Evolutionary conservation across 2,888 invertebrate genomes (phyloP).

Genomic region (Patella ulyssiponensis): DNA sequence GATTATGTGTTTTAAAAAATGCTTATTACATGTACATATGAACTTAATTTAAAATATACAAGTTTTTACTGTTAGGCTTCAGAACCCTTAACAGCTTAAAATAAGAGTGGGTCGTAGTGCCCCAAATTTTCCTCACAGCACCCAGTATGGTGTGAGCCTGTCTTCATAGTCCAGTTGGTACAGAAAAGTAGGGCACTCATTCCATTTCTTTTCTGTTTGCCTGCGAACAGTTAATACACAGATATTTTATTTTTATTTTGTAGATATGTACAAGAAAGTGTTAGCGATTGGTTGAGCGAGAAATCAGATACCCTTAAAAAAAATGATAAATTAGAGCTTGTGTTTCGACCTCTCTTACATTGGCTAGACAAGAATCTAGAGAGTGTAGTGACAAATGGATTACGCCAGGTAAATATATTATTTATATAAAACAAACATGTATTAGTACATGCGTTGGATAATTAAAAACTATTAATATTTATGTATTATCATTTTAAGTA

Average conservation of each 20-base stretch:
- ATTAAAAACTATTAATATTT: neutral
- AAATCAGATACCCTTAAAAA: conserved; percentile 42
- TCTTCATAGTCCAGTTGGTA: no score
- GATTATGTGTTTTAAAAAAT: no score
- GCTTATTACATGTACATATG: no score
- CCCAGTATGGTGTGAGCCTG: no score
- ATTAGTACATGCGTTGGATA: no score
- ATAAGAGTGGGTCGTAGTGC: no score
- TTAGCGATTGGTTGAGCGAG: conserved; percentile 55
- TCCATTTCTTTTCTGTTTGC: neutral
- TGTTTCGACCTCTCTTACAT: conserved; percentile 69
- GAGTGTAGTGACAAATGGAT: conserved; percentile 68
- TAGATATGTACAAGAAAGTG: conserved; percentile 53
- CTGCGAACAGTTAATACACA: neutral
- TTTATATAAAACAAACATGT: no score
- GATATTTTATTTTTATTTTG: conserved; percentile 6
- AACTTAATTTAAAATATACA: neutral
- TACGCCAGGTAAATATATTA: conserved; percentile 62
- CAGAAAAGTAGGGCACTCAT: neutral
- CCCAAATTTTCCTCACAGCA: no score
- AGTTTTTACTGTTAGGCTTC: neutral
- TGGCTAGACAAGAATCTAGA: conserved; percentile 72
- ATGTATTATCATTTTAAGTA: no score
- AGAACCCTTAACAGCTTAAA: no score
- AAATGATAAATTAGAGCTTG: conserved; percentile 57